These are phyloP conservation scores for Solenopsis fugax DNA, from an alignment of 1,140 invertebrate species.

Conservation along the genomic window DNA sequence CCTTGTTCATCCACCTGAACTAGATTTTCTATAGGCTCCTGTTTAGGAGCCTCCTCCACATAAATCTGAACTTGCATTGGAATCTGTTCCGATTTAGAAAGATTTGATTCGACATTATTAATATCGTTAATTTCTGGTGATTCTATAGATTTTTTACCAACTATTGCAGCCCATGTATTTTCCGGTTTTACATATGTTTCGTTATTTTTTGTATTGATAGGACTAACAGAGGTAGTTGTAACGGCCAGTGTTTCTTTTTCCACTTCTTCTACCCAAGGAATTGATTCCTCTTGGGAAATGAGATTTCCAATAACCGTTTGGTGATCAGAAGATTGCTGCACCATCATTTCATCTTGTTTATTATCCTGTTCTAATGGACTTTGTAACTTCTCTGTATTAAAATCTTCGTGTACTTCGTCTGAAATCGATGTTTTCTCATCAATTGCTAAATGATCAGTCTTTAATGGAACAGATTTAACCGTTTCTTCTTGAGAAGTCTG, in stretches of 20 bases:
- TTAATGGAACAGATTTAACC: constrained; percentile 63
- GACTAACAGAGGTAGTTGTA: not conserved
- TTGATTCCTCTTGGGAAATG: constrained; percentile 17
- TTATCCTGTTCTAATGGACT: constrained; percentile 4
- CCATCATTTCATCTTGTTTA: not conserved
- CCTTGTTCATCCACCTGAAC: constrained; percentile 86
- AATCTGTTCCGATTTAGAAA: constrained; percentile 34
- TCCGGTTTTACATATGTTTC: constrained; percentile 40
- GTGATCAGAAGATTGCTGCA: not conserved
- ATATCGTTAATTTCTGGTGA: not conserved
- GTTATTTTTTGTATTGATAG: not conserved
- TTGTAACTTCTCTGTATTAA: not conserved
- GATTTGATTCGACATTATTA: not conserved
- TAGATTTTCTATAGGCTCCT: constrained; percentile 80
- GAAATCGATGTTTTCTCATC: not conserved
- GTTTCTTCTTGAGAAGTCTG: constrained; percentile 66
- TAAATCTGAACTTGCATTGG: constrained; percentile 86
- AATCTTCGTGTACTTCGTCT: not conserved
- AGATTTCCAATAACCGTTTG: not conserved
- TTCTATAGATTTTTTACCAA: constrained; percentile 71
- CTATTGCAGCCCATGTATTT: constrained; percentile 78
- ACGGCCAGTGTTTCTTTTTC: constrained; percentile 37
- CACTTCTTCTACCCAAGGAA: constrained; percentile 66
- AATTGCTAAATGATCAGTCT: not conserved
- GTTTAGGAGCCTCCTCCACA: constrained; percentile 78